Evolutionary conservation across 2,797 vertebrate species (phyloP), one percentile per base, ranked within the genome.

Genomic region (Rhodeus uyekii): DNA sequence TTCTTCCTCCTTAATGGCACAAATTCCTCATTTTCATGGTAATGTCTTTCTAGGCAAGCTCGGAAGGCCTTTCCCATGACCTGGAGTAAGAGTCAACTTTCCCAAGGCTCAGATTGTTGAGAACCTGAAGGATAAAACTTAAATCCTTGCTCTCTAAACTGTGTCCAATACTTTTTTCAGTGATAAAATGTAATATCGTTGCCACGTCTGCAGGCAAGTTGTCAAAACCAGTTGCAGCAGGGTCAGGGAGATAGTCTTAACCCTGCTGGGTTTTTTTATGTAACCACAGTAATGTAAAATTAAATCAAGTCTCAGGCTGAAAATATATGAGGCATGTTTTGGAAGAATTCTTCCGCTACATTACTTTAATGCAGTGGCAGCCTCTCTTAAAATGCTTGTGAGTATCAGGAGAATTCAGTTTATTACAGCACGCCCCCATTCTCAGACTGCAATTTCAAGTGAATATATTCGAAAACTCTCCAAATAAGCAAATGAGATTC

Each of bases 71-170:
- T 81, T 60, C 36, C 75, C 50, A 81, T 84, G 85, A 87, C 85
- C 87, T 75, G 67, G 29, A 85, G 67, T 78, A 82, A 83, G 44
- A 87, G 83, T 68, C 74, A 81, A 78, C 86, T 86, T 84, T 78
- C 76, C 75, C 68, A 61, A 60, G 65, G 55, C 80, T 83, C 58
- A 22, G 61, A 73, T 67, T 58, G 50, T 83, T 27, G 34, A 82
- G 60, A 72, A 78, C 85, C 69, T 75, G 42, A 46, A 64, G 65
- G 82, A 85, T 83, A 29, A 72, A 76, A 71, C 55, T 32, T 76
- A 63, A 82, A 84, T 83, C 67, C 42, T 27, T 36, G 55, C 36
- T 77, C 65, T 76, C 27, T 32, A 76, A 27, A 78, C 78, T 82
- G 76, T 76, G 44, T 36, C 32, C 55, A 53, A 65, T 50, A 74